phyloP scores from a whole-genome alignment of 2,888 invertebrate species.

The Drosophila atripex region DNA sequence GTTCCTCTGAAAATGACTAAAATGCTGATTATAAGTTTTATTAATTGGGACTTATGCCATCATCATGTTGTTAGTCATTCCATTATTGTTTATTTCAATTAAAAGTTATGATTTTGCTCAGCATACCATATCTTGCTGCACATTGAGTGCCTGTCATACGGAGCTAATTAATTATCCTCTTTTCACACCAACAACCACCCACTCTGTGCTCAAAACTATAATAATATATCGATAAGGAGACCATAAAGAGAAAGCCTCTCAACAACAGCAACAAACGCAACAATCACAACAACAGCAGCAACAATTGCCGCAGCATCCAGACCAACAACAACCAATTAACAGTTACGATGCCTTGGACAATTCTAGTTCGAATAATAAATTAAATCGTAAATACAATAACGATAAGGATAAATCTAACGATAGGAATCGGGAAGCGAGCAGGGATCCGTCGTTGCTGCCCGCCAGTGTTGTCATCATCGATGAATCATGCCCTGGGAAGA shows the following conservation, averaged over 20 bases:
- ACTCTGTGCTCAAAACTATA: conserved; percentile 18
- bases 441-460: conserved; percentile 49
- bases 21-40: no score
- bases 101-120: conserved; percentile 7
- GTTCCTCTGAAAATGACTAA: no score
- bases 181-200: conserved; percentile 14
- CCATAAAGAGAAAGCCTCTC: conserved; percentile 50
- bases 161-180: conserved; percentile 18
- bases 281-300: conserved; percentile 32
- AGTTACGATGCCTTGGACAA: conserved; percentile 72
- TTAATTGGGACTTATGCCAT: background rate
- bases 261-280: conserved; percentile 33
- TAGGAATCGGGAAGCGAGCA: conserved; percentile 40
- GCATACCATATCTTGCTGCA: conserved; percentile 8
- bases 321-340: conserved; percentile 54
- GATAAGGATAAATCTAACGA: conserved; percentile 53
- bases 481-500: conserved; percentile 65
- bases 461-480: conserved; percentile 47
- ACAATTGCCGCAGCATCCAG: conserved; percentile 46
- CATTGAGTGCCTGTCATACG: conserved; percentile 21
- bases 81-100: conserved; percentile 1
- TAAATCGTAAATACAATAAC: conserved; percentile 65
- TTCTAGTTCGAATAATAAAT: conserved; percentile 67
- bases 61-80: background rate
- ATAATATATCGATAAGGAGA: conserved; percentile 45